phyloP scores from a whole-genome alignment of 2,888 invertebrate genomes.

The Holacanthella duospinosa region DNA sequence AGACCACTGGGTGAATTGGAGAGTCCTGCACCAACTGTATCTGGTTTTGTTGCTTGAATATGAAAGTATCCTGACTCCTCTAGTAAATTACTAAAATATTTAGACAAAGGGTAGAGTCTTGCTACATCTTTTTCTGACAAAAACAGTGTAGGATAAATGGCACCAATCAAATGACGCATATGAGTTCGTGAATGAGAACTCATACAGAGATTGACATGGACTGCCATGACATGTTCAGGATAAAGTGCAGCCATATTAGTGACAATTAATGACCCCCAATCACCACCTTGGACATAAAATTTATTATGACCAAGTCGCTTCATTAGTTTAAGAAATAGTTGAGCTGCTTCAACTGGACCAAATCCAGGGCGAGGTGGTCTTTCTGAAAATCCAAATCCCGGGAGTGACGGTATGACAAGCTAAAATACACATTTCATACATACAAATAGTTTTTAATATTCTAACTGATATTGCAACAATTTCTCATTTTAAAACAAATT shows the following conservation, averaged over 20 bases:
- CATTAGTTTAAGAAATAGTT: conserved; percentile 43
- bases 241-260: conserved; percentile 42
- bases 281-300: conserved; percentile 46
- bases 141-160: conserved; percentile 34
- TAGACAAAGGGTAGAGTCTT: conserved; percentile 38
- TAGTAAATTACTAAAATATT: conserved; percentile 37
- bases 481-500: neutral
- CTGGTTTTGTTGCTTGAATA: conserved; percentile 77
- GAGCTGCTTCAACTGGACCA: conserved; percentile 33
- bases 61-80: conserved; percentile 52
- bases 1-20: conserved; percentile 47
- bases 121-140: conserved; percentile 37
- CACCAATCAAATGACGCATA: conserved; percentile 38
- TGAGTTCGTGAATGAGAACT: conserved; percentile 38
- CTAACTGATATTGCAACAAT: neutral
- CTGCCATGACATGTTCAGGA: conserved; percentile 43
- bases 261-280: conserved; percentile 47
- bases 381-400: conserved; percentile 49
- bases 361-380: conserved; percentile 42
- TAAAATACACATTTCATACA: conserved; percentile 10
- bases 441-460: neutral
- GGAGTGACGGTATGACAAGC: conserved; percentile 46
- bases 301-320: conserved; percentile 42
- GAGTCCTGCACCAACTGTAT: conserved; percentile 57
- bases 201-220: conserved; percentile 56